A percentile compares a stretch with the other conserved stretches of the same genome.
Conservation (phyloP, 2,113 vertebrate species). For the Osmerus mordax region DNA sequence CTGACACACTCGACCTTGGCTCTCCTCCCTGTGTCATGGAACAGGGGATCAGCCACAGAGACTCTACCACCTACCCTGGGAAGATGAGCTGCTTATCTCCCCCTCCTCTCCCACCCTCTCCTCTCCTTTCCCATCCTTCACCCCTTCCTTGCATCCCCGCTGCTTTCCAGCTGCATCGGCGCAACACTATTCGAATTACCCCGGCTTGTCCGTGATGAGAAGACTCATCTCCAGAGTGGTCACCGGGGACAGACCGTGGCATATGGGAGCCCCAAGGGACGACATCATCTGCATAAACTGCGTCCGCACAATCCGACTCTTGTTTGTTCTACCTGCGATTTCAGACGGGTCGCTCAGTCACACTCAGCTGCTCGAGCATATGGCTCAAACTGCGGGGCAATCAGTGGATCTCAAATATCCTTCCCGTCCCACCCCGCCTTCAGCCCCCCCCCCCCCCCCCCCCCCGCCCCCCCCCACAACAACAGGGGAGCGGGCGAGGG, state of each 20-base stretch:
- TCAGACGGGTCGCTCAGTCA: no score
- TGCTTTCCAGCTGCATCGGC: conserved; percentile 22
- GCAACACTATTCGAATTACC: not conserved
- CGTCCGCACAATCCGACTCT: no score
- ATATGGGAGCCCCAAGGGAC: not conserved
- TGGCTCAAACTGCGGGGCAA: no score
- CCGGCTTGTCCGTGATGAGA: conserved; percentile 37
- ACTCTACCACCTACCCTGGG: not conserved
- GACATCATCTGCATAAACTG: no score
- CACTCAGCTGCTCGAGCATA: no score
- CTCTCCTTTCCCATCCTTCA: conserved; percentile 32
- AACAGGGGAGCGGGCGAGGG: not conserved
- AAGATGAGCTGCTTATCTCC: conserved; percentile 37
- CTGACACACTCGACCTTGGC: conserved; percentile 74
- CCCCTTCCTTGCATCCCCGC: conserved; percentile 16
- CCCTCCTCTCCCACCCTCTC: conserved; percentile 8
- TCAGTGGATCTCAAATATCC: no score
- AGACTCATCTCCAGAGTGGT: conserved; percentile 51
- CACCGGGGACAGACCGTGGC: conserved; percentile 44
- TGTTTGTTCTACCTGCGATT: no score
- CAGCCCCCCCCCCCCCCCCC: not conserved
- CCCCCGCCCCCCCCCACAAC: not conserved
- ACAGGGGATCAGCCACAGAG: conserved; percentile 63
- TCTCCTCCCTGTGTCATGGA: conserved; percentile 68
- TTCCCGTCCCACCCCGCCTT: no score